These are phyloP conservation scores for Heliocidaris tuberculata DNA, from an alignment of 35 echinoderm and acorn worm genomes.

Conservation along the genomic window DNA sequence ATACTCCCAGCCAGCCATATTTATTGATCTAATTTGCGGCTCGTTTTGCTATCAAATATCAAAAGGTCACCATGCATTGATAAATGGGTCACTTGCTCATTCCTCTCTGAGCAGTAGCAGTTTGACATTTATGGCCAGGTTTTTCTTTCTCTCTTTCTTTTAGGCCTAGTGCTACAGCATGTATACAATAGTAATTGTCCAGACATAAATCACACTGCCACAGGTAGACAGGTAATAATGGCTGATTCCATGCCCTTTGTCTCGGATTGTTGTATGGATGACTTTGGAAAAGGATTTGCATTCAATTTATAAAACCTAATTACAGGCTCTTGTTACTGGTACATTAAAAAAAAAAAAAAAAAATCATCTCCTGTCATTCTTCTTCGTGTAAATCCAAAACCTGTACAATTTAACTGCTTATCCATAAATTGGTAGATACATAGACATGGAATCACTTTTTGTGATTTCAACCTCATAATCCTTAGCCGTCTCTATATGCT, in stretches of 20 bases:
- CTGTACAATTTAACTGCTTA: too few species aligned
- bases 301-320: too few species aligned
- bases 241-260: not conserved
- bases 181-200: conserved; percentile 21
- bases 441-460: too few species aligned
- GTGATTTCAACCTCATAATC: too few species aligned
- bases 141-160: not conserved
- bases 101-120: not conserved
- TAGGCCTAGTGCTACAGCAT: not conserved
- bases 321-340: too few species aligned
- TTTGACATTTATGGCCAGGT: not conserved
- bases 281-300: not conserved
- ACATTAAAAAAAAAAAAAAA: too few species aligned
- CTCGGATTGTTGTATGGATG: not conserved
- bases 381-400: too few species aligned
- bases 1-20: conserved; percentile 26
- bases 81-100: conserved; percentile 36
- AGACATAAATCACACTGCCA: not conserved
- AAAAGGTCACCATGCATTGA: conserved; percentile 29
- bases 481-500: too few species aligned
- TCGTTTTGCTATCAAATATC: conserved; percentile 38
- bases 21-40: conserved; percentile 40
- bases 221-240: not conserved
- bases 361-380: too few species aligned
- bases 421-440: too few species aligned